These are phyloP conservation scores for Drosophila fulvimacula DNA, from an alignment of 2,888 invertebrate species.

Conservation along the genomic window DNA sequence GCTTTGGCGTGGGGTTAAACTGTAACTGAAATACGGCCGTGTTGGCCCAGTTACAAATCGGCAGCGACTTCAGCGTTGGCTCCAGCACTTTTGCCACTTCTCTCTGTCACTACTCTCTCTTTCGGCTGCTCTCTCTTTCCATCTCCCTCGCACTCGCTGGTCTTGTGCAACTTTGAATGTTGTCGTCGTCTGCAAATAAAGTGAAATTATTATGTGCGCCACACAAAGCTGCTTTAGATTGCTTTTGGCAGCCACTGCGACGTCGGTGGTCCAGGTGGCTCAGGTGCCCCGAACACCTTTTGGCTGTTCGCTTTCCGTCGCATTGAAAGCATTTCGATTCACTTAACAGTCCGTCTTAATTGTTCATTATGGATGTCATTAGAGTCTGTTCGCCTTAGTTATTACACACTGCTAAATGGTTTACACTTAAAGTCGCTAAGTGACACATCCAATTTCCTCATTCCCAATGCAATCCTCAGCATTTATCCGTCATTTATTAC, in stretches of 20 bases:
- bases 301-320: slow-evolving; percentile 8
- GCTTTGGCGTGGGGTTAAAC: slow-evolving; percentile 75
- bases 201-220: slow-evolving; percentile 74
- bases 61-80: slow-evolving; percentile 30
- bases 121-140: slow-evolving; percentile 1
- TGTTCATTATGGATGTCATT: slow-evolving; percentile 38
- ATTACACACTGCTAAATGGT: slow-evolving; percentile 41
- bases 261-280: slow-evolving; percentile 58
- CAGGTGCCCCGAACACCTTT: neutral
- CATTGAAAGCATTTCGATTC: slow-evolving; percentile 59
- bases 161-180: slow-evolving; percentile 59
- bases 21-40: slow-evolving; percentile 59
- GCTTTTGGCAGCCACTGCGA: slow-evolving; percentile 52
- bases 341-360: slow-evolving; percentile 35
- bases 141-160: slow-evolving; percentile 7
- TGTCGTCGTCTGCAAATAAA: slow-evolving; percentile 62
- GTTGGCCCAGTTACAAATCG: slow-evolving; percentile 75
- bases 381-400: slow-evolving; percentile 31
- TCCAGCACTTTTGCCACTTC: slow-evolving; percentile 76
- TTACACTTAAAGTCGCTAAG: slow-evolving; percentile 23
- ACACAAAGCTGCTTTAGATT: slow-evolving; percentile 62
- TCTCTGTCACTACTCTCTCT: slow-evolving; percentile 13
- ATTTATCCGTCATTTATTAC: slow-evolving; percentile 23
- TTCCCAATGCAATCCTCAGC: neutral
- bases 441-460: slow-evolving; percentile 19